Percentiles rank a stretch among this genome's conserved stretches.
These are phyloP conservation scores for Myotis davidii DNA, from an alignment of 2,113 vertebrate genomes.

Conservation along the genomic window DNA sequence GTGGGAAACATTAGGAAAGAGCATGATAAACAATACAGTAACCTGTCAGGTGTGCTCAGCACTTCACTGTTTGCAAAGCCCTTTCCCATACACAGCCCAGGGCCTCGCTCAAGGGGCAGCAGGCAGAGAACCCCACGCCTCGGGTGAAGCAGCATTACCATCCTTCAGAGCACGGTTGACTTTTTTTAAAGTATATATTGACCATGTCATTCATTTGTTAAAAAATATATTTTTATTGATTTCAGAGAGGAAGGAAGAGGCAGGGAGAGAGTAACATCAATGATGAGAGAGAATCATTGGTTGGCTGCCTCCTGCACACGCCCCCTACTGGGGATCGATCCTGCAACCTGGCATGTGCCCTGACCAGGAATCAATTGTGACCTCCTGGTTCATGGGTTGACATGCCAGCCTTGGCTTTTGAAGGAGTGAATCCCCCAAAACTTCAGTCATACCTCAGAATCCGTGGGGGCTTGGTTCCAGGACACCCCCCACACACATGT, in stretches of 20 bases:
- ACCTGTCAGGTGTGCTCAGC: neutral
- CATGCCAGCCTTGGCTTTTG: no score
- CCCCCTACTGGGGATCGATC: no score
- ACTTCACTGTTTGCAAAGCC: neutral
- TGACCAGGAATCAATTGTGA: no score
- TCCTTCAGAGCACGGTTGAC: neutral
- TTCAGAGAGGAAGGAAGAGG: no score
- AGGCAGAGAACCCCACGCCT: rapidly evolving
- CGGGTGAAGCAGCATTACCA: neutral
- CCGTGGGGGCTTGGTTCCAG: neutral
- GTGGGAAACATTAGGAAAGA: neutral
- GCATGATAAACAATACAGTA: rapidly evolving
- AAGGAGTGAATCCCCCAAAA: neutral
- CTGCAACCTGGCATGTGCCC: no score
- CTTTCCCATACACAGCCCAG: rapidly evolving
- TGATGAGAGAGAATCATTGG: no score
- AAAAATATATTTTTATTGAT: no score
- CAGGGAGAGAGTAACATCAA: no score
- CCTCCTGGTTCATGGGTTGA: no score
- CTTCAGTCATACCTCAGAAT: neutral
- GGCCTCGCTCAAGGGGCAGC: rapidly evolving
- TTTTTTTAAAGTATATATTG: no score
- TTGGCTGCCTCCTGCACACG: no score
- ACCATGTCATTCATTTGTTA: no score
- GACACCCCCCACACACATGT: neutral